Conservation (phyloP, 2,888 invertebrate genomes). For the Xanthorhoe spadicearia region DNA sequence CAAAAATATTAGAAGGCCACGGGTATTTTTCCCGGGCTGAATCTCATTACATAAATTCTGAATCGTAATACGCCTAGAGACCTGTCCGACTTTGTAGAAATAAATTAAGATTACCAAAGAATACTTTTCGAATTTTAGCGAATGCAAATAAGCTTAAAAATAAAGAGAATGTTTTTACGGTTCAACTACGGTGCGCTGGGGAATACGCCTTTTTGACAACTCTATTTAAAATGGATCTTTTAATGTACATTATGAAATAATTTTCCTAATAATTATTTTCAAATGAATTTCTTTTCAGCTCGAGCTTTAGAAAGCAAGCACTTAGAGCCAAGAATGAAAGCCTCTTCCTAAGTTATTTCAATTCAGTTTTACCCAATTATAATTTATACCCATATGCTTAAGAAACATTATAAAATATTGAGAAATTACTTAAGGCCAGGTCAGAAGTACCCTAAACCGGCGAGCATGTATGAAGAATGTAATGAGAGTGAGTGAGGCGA, state of each 20-base stretch:
- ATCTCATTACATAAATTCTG: slow-evolving; percentile 38
- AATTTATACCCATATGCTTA: no score
- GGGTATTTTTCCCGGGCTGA: slow-evolving; percentile 23
- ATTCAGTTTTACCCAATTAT: background rate
- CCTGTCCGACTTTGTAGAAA: slow-evolving; percentile 41
- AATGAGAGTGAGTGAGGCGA: no score
- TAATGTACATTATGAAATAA: background rate
- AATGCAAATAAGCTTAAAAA: slow-evolving; percentile 42
- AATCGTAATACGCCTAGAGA: slow-evolving; percentile 45
- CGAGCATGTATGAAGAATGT: no score
- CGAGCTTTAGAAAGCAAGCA: background rate
- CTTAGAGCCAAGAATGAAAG: background rate
- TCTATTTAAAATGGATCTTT: slow-evolving; percentile 16
- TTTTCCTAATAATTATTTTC: slow-evolving; percentile 15
- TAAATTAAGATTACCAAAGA: slow-evolving; percentile 43
- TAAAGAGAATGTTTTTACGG: slow-evolving; percentile 35
- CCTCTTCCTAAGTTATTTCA: background rate
- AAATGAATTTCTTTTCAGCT: background rate
- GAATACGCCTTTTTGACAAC: slow-evolving; percentile 38
- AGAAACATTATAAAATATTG: no score
- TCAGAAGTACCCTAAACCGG: no score
- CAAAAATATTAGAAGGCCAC: slow-evolving; percentile 26
- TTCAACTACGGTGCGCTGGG: slow-evolving; percentile 35
- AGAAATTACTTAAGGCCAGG: no score
- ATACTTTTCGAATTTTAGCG: slow-evolving; percentile 39